Percentiles rank a stretch among this genome's conserved stretches.
These are phyloP conservation scores for Epizoanthus scotinus DNA, from an alignment of 92 coral and sea anemone genomes.

Conservation along the genomic window DNA sequence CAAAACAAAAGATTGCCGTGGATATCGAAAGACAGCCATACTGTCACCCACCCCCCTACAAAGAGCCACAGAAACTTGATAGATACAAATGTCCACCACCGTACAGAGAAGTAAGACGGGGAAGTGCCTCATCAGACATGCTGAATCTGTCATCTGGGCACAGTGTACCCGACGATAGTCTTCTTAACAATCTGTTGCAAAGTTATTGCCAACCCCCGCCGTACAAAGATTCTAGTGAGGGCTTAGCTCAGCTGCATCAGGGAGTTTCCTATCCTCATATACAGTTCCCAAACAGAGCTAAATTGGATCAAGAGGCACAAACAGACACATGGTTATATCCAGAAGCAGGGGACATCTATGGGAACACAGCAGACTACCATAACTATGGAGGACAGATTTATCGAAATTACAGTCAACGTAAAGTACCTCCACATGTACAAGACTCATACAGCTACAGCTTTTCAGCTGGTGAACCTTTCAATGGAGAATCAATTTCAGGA, in stretches of 20 bases:
- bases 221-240: slow-evolving; percentile 35
- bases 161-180: slow-evolving; percentile 39
- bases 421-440: slow-evolving; percentile 31
- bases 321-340: slow-evolving; percentile 54
- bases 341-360: slow-evolving; percentile 36
- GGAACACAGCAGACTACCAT: slow-evolving; percentile 30
- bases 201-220: slow-evolving; percentile 74
- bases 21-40: slow-evolving; percentile 49
- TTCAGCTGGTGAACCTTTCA: slow-evolving; percentile 51
- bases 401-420: slow-evolving; percentile 41
- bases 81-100: slow-evolving; percentile 93
- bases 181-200: slow-evolving; percentile 49
- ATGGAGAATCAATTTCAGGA: slow-evolving; percentile 47
- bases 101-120: slow-evolving; percentile 73
- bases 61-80: slow-evolving; percentile 60
- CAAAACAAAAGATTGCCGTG: slow-evolving; percentile 14
- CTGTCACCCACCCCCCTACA: slow-evolving; percentile 82
- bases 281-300: slow-evolving; percentile 18
- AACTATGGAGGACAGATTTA: slow-evolving; percentile 36
- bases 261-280: slow-evolving; percentile 2
- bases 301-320: slow-evolving; percentile 52
- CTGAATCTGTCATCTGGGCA: slow-evolving; percentile 33
- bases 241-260: not conserved
- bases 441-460: slow-evolving; percentile 51
- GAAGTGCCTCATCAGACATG: slow-evolving; percentile 14